Conservation (phyloP, 2,113 vertebrate species). For the Leuciscus idus region DNA sequence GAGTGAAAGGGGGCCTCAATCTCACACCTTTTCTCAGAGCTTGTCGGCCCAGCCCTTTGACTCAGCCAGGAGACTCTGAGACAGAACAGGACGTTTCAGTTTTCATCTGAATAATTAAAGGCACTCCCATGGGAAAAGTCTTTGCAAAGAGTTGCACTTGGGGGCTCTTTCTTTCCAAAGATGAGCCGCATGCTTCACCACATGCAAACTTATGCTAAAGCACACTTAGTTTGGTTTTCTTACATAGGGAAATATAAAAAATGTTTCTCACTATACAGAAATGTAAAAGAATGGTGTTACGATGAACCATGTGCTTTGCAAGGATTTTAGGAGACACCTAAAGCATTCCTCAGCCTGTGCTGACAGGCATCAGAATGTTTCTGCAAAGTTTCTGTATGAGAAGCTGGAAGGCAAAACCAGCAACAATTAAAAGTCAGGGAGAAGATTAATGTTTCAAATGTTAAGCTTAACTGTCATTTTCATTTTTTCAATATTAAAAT, state of each 20-base stretch:
- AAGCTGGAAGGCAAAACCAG: slow-evolving; percentile 12
- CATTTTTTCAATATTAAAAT: neutral
- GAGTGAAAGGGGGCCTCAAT: slow-evolving; percentile 9
- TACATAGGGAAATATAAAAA: neutral
- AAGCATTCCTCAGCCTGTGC: slow-evolving; percentile 65
- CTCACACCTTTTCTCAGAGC: slow-evolving; percentile 20
- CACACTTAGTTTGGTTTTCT: neutral
- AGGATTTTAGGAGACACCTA: slow-evolving; percentile 52
- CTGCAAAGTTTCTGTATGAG: neutral
- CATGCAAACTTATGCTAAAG: neutral
- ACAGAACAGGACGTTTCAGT: slow-evolving; percentile 16
- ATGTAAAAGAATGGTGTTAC: neutral
- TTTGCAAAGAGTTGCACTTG: neutral
- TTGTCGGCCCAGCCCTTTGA: slow-evolving; percentile 25
- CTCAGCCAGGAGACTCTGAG: slow-evolving; percentile 3
- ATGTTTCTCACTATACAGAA: neutral
- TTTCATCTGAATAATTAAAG: slow-evolving; percentile 22
- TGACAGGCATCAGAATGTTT: slow-evolving; percentile 63
- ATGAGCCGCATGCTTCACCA: neutral
- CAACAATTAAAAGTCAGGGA: neutral
- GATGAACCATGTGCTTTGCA: neutral
- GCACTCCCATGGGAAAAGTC: slow-evolving; percentile 23
- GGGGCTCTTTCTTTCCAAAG: slow-evolving; percentile 56
- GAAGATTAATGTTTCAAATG: neutral
- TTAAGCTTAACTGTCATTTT: neutral